Evolutionary conservation across 2,797 vertebrate species (phyloP).

Genomic region (Adelosebastes latens): DNA sequence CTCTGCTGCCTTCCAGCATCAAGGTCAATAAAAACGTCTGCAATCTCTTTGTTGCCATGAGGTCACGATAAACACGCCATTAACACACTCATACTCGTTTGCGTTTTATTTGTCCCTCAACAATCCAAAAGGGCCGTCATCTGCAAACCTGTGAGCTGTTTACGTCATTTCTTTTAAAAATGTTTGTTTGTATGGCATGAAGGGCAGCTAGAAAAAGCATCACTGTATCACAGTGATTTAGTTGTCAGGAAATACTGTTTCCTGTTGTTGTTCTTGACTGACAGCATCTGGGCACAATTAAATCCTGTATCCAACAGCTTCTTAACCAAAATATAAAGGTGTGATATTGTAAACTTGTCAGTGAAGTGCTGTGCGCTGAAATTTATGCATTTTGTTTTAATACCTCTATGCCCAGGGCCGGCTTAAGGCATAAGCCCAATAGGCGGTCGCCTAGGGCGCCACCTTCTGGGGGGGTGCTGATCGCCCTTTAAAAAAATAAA

Average conservation of each 20-base stretch:
- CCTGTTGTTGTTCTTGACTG: not conserved
- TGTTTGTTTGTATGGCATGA: not conserved
- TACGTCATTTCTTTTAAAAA: not conserved
- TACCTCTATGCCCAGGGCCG: not conserved
- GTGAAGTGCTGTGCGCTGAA: not conserved
- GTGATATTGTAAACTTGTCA: not conserved
- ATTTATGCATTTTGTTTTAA: not conserved
- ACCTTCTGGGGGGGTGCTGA: no score
- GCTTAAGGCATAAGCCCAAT: no score
- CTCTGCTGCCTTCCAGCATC: not conserved
- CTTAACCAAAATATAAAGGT: not conserved
- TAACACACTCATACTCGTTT: not conserved
- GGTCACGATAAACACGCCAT: not conserved
- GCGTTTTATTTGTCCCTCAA: not conserved
- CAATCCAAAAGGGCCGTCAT: not conserved
- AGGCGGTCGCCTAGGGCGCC: no score
- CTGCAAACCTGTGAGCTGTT: not conserved
- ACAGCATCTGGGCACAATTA: conserved; percentile 2
- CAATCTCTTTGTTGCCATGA: not conserved
- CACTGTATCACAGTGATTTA: not conserved
- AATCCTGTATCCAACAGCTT: not conserved
- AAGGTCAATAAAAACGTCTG: not conserved
- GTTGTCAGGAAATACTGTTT: not conserved
- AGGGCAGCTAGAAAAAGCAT: not conserved
- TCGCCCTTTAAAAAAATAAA: no score